Percentiles rank a stretch among this genome's conserved stretches.
phyloP scores from a whole-genome alignment of 2,888 invertebrate genomes.

The Harpalus rubripes region DNA sequence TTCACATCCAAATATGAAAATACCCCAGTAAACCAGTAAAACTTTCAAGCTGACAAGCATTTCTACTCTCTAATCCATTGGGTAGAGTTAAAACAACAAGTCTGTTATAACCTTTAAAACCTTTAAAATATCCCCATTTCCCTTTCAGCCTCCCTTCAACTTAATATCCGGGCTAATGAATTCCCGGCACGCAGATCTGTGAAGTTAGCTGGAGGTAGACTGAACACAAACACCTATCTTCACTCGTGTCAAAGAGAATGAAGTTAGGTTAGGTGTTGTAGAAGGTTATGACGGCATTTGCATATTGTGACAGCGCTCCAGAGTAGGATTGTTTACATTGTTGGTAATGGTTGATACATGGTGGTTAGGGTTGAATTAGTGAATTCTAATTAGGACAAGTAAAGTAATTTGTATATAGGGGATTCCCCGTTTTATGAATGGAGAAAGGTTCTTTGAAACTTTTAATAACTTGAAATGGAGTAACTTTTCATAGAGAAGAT shows the following conservation, averaged over 20 bases:
- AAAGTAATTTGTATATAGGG: background rate
- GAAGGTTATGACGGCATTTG: conserved; percentile 14
- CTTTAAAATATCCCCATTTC: background rate
- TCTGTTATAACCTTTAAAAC: background rate
- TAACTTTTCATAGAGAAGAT: too few species aligned
- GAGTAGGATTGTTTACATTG: conserved; percentile 11
- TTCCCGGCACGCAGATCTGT: conserved; percentile 7
- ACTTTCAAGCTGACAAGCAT: background rate
- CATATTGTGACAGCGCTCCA: background rate
- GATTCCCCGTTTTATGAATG: too few species aligned
- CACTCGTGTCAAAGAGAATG: conserved; percentile 4
- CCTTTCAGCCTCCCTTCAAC: background rate
- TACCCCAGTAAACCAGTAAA: background rate
- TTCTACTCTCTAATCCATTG: background rate
- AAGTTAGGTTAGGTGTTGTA: conserved; percentile 16
- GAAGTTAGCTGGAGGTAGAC: background rate
- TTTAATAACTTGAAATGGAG: too few species aligned
- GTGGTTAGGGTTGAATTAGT: background rate
- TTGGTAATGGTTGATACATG: conserved; percentile 21
- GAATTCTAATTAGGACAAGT: background rate
- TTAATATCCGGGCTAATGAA: conserved; percentile 22
- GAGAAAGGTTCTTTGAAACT: too few species aligned
- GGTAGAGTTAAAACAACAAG: background rate
- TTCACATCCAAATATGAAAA: conserved; percentile 3
- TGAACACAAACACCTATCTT: conserved; percentile 9